Conservation (phyloP, 2,113 vertebrate species). For the Amphiprion ocellaris region DNA sequence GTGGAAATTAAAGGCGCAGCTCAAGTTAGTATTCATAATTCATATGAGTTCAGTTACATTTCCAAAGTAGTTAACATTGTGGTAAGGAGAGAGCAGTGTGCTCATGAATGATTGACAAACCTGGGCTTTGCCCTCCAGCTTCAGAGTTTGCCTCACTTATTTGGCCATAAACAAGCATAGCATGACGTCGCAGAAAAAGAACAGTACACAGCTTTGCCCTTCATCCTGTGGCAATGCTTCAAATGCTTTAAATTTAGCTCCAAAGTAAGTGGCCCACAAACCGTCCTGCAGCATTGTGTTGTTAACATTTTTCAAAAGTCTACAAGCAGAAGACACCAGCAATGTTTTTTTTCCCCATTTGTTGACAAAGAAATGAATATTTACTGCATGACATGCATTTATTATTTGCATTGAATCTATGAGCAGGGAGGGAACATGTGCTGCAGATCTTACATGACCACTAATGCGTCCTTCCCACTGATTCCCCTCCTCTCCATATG, state of each 20-base stretch:
- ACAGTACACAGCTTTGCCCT: not conserved
- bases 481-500: constrained; percentile 30
- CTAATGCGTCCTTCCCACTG: not conserved
- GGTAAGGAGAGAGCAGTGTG: constrained; percentile 28
- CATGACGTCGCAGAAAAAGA: constrained; percentile 16
- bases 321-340: too few relatives aligned
- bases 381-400: not conserved
- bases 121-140: constrained; percentile 29
- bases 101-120: constrained; percentile 66
- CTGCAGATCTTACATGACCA: not conserved
- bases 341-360: not conserved
- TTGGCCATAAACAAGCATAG: constrained; percentile 35
- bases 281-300: not conserved
- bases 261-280: not conserved
- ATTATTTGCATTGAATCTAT: not conserved
- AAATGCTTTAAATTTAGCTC: not conserved
- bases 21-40: constrained; percentile 49
- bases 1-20: constrained; percentile 15
- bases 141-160: constrained; percentile 24
- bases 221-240: not conserved
- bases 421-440: not conserved
- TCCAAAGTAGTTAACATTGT: constrained; percentile 39
- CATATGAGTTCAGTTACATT: constrained; percentile 53
- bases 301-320: too few relatives aligned
- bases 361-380: not conserved